Evolutionary conservation across 1,140 invertebrate species (phyloP).

Genomic region (Mycetomoellerius zeteki): DNA sequence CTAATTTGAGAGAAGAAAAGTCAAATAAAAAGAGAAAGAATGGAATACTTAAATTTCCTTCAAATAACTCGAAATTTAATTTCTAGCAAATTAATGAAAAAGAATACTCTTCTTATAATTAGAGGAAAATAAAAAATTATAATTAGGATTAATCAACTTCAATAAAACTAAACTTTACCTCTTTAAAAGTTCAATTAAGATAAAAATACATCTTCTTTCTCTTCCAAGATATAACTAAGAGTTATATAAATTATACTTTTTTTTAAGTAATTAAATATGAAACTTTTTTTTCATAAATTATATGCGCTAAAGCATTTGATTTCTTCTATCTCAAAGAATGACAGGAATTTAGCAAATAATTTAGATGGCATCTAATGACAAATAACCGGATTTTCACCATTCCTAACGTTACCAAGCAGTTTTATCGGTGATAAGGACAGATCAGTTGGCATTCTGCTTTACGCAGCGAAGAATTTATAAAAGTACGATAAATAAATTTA

Average conservation of each 20-base stretch:
- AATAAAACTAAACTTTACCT: background rate
- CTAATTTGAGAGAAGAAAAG: background rate
- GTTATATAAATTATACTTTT: background rate
- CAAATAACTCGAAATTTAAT: background rate
- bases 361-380: slow-evolving; percentile 5
- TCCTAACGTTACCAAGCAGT: background rate
- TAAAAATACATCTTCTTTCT: background rate
- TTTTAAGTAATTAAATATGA: background rate
- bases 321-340: background rate
- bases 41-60: background rate
- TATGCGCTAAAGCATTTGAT: background rate
- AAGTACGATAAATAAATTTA: slow-evolving; percentile 41
- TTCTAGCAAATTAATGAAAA: background rate
- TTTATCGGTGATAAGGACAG: slow-evolving; percentile 41
- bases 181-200: background rate
- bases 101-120: background rate
- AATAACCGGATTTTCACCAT: background rate
- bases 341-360: background rate
- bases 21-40: background rate
- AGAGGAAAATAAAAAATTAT: background rate
- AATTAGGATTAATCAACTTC: background rate
- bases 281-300: slow-evolving; percentile 9
- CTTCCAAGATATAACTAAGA: background rate
- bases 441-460: slow-evolving; percentile 30
- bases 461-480: slow-evolving; percentile 6